phyloP scores from a whole-genome alignment of 2,888 invertebrate species.

The Augiades crinisus region DNA sequence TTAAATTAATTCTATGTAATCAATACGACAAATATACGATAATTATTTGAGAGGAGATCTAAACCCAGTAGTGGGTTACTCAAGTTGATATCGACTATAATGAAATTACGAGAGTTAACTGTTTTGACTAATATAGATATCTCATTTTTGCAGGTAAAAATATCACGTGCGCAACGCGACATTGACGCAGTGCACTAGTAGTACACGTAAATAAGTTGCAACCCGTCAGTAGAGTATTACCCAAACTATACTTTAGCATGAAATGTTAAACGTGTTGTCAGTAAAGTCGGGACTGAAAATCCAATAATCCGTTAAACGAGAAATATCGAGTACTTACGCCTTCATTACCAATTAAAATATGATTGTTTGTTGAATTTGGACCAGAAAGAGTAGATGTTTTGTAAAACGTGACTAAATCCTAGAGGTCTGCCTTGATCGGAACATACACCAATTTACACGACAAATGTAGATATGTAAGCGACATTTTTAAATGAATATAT shows the following conservation, averaged over 20 bases:
- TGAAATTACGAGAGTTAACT: neutral
- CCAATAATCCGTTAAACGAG: neutral
- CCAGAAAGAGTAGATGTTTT: neutral
- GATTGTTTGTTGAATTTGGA: no score
- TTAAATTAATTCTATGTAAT: no score
- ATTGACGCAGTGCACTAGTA: conserved; percentile 87
- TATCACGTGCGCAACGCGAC: conserved; percentile 96
- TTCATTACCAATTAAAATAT: neutral
- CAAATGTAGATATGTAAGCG: conserved; percentile 52
- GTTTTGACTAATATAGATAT: conserved; percentile 2
- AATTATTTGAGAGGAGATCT: no score
- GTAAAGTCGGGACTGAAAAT: neutral
- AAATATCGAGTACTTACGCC: neutral
- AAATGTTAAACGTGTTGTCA: neutral
- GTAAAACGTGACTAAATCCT: neutral
- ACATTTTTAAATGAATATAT: conserved; percentile 53
- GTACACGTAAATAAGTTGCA: neutral
- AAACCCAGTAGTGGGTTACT: no score
- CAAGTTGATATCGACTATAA: no score
- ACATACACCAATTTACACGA: conserved; percentile 60
- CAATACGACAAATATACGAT: no score
- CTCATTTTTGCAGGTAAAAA: conserved; percentile 85
- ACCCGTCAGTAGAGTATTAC: neutral
- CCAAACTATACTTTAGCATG: neutral
- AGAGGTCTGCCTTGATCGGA: conserved; percentile 47